These are phyloP conservation scores for Falco cherrug DNA, from an alignment of 2,797 vertebrate species.

Conservation along the genomic window DNA sequence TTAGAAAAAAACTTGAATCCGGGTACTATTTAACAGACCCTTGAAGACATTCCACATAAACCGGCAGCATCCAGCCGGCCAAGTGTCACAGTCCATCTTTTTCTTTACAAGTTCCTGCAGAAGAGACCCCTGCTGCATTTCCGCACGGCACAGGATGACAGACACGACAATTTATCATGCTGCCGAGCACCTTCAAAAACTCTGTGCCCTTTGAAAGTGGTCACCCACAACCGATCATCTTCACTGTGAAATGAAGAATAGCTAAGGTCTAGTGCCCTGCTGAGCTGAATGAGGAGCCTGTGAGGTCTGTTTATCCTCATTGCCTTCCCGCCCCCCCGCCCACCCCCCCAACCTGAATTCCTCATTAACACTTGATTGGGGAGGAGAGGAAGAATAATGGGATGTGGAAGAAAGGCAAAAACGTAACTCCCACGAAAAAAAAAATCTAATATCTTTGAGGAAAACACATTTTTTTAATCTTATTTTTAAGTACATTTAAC, in stretches of 20 bases:
- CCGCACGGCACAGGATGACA: conserved; percentile 18
- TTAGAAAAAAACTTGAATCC: background rate
- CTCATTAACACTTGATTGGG: conserved; percentile 19
- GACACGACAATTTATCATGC: conserved; percentile 75
- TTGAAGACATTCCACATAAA: background rate
- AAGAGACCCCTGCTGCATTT: conserved; percentile 16
- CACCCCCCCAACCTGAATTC: background rate
- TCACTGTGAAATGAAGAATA: conserved; percentile 70
- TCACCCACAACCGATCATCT: conserved; percentile 70
- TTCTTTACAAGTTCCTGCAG: background rate
- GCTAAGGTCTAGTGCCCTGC: conserved; percentile 65
- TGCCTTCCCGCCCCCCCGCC: background rate
- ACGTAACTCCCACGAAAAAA: background rate
- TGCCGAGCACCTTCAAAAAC: conserved; percentile 60
- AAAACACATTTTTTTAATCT: background rate
- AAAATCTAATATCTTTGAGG: background rate
- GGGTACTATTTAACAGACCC: background rate
- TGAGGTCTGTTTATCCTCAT: conserved; percentile 48
- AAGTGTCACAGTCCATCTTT: background rate
- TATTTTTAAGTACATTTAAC: background rate
- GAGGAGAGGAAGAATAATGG: background rate
- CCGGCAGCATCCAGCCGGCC: background rate
- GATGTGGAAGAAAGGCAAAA: background rate
- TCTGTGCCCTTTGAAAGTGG: conserved; percentile 67
- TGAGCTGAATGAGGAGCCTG: conserved; percentile 50